Evolutionary conservation across 2,113 vertebrate species (phyloP).

Genomic region (Strigops habroptila): DNA sequence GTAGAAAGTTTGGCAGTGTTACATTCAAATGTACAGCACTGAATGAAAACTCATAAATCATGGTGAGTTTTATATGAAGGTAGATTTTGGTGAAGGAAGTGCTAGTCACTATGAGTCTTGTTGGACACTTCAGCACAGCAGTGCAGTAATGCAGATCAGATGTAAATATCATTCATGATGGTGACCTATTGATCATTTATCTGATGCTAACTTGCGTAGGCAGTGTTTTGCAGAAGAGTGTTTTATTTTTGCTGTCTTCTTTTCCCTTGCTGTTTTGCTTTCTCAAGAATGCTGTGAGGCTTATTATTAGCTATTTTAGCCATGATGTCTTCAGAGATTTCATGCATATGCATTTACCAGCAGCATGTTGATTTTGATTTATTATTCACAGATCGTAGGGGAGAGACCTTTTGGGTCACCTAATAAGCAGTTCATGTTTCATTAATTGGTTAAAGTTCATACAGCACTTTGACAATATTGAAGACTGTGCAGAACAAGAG

Average conservation of each 20-base stretch:
- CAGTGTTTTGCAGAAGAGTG: neutral
- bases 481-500: constrained; percentile 52
- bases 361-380: constrained; percentile 36
- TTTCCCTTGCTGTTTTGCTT: constrained; percentile 16
- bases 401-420: constrained; percentile 55
- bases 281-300: neutral
- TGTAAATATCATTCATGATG: constrained; percentile 19
- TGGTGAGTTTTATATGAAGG: constrained; percentile 32
- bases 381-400: constrained; percentile 31
- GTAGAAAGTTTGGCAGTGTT: constrained; percentile 9
- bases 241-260: constrained; percentile 32
- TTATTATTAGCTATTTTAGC: constrained; percentile 52
- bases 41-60: constrained; percentile 24
- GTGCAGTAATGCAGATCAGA: constrained; percentile 38
- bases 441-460: constrained; percentile 63
- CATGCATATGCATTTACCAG: constrained; percentile 44
- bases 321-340: constrained; percentile 31
- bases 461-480: constrained; percentile 38
- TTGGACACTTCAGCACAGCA: constrained; percentile 26
- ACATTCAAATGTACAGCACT: neutral
- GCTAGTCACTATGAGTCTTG: neutral
- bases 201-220: neutral
- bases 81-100: constrained; percentile 47
- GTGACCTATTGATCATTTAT: constrained; percentile 24
- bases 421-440: constrained; percentile 62